Percentiles rank a stretch among this genome's conserved stretches.
Conservation (phyloP, 2,113 vertebrate genomes). For the Xyliphius kryptos region DNA sequence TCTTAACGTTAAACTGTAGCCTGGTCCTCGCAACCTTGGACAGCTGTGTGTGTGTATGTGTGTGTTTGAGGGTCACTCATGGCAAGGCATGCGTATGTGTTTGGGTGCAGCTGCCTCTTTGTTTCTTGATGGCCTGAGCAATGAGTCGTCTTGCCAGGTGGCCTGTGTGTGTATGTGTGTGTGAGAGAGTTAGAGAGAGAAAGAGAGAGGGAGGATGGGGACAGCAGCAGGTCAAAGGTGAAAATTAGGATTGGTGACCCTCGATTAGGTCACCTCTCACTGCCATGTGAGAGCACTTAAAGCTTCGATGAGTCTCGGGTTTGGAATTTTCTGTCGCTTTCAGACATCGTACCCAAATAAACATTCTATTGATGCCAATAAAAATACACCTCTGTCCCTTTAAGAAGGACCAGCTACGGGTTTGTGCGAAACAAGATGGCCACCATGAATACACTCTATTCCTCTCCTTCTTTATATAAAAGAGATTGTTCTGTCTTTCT, state of each 20-base stretch:
- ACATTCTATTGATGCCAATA: too few species aligned
- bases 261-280: slow-evolving; percentile 5
- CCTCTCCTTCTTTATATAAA: slow-evolving; percentile 1
- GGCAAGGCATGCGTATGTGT: slow-evolving; percentile 10
- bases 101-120: slow-evolving; percentile 37
- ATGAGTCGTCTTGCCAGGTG: slow-evolving; percentile 38
- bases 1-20: too few species aligned
- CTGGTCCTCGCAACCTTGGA: too few species aligned
- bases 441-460: slow-evolving; percentile 5
- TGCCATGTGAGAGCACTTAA: slow-evolving; percentile 6
- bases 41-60: slow-evolving; percentile 13
- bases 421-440: slow-evolving; percentile 27
- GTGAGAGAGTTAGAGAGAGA: slow-evolving; percentile 7
- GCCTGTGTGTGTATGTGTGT: slow-evolving; percentile 22
- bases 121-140: slow-evolving; percentile 32
- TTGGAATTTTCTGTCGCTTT: neutral
- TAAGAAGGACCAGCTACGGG: slow-evolving; percentile 25
- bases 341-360: too few species aligned
- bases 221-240: slow-evolving; percentile 19
- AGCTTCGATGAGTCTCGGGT: too few species aligned
- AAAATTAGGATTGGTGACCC: slow-evolving; percentile 36
- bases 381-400: slow-evolving; percentile 38
- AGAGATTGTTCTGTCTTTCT: slow-evolving; percentile 20
- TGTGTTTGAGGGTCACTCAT: slow-evolving; percentile 13
- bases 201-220: slow-evolving; percentile 3